Base-by-base conservation (phyloP, 2,888 invertebrate genomes). In the Drosophila infuscata region DNA sequence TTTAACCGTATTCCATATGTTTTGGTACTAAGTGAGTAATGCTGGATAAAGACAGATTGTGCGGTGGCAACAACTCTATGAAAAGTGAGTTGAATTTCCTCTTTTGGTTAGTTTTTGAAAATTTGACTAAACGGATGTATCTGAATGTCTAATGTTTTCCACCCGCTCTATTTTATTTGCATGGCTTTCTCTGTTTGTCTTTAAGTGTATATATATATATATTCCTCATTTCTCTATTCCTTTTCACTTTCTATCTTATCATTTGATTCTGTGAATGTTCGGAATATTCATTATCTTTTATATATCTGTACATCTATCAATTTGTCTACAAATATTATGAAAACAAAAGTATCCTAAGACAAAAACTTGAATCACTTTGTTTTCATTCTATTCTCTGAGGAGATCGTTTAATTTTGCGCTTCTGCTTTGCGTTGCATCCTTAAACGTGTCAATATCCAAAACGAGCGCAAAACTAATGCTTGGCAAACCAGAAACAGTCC, bases 371-470 rank as follows among this genome's bases (percentile, higher is more conserved):
- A 8, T 25, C 8, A 46, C 1, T 46, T 25, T 15, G 46, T 15
- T 25, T 15, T 15, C 3, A 7, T 8, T 12, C 0, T 43, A 0
- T 4, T n/a, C 17, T 20, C 8, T 20, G 7, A 43, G 43, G 11
- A 43, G 25, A 46, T 54, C 6, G 6, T 33, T 7, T 32, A 0
- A 29, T 8, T 58, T 15, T 29, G 11, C 43, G 1, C 36, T 32
- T 33, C 30, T 36, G 20, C 41, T 17, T 41, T 25, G 30, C 53
- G 12, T 38, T 38, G 48, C 73, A 74, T 64, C 64, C 69, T 25
- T 29, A 29, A 67, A 69, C 57, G 63, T 66, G 41, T 43, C 53
- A 54, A 48, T 62, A 33, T 29, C 8, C n/a, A 30, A 33, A 43
- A 36, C 9, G 66, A 32, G 43, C 29, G 54, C 43, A 38, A 43